Evolutionary conservation across 1,140 invertebrate species (phyloP).

Genomic region (Saxidomus purpurata): DNA sequence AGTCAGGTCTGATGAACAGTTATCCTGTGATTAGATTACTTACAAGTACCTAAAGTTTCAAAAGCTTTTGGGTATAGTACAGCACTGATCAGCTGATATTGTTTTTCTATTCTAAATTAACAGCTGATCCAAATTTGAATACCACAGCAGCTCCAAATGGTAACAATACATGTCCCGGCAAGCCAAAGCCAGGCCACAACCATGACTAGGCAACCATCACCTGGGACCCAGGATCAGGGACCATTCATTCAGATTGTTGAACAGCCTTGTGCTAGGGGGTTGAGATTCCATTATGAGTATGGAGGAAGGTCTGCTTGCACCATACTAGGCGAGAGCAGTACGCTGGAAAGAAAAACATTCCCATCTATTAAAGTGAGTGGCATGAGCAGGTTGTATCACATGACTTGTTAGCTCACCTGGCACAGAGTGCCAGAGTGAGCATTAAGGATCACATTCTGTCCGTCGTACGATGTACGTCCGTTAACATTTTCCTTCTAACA

Average conservation of each 20-base stretch:
- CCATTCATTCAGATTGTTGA: constrained; percentile 92
- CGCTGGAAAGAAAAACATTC: constrained; percentile 96
- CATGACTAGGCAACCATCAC: not conserved
- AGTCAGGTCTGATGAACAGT: too few species aligned
- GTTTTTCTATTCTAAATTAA: not conserved
- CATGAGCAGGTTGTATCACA: not conserved
- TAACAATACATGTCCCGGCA: not conserved
- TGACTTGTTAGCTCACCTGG: not conserved
- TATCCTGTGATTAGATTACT: too few species aligned
- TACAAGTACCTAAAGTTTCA: too few species aligned
- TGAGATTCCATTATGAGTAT: constrained; percentile 97
- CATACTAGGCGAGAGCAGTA: constrained; percentile 96
- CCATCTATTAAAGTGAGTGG: constrained; percentile 92
- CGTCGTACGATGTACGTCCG: too few species aligned
- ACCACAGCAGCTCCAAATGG: not conserved
- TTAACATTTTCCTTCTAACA: too few species aligned
- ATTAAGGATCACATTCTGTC: too few species aligned
- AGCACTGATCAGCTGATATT: not conserved
- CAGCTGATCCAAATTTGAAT: constrained; percentile 15
- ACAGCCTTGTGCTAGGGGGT: constrained; percentile 96
- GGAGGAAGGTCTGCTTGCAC: constrained; percentile 98
- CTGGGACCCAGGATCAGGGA: not conserved
- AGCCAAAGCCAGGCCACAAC: not conserved
- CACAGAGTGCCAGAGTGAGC: too few species aligned
- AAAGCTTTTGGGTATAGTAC: too few species aligned